Percentiles rank a stretch among this genome's conserved stretches.
Evolutionary conservation across 2,797 vertebrate species (phyloP).

Genomic region (Peromyscus nudipes): DNA sequence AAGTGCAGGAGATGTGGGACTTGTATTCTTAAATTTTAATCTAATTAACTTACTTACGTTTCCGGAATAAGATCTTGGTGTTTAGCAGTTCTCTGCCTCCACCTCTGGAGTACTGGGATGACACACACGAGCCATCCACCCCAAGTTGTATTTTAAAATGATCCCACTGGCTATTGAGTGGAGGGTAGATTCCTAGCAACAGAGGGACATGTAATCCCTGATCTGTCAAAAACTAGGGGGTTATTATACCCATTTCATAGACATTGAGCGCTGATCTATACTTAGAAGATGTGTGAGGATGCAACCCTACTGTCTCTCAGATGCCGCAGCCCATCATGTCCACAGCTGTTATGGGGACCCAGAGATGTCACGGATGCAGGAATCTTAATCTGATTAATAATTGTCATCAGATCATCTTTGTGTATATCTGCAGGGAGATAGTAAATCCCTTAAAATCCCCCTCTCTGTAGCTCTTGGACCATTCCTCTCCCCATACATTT

Average conservation of each 20-base stretch:
- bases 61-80: background rate
- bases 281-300: background rate
- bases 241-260: background rate
- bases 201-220: background rate
- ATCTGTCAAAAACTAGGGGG: background rate
- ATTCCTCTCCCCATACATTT: background rate
- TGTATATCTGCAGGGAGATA: background rate
- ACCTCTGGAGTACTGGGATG: background rate
- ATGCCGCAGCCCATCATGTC: background rate
- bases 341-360: background rate
- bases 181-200: background rate
- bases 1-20: background rate
- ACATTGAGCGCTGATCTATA: background rate
- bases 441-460: background rate
- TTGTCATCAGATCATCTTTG: background rate
- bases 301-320: background rate
- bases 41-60: background rate
- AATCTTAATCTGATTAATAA: background rate
- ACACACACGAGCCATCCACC: no score
- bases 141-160: background rate
- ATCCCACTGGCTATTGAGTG: background rate
- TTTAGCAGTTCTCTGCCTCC: background rate
- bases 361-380: background rate
- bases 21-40: background rate
- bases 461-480: background rate